These are phyloP conservation scores for Potamilus streckersoni DNA, from an alignment of 1,140 invertebrate species.

Conservation along the genomic window DNA sequence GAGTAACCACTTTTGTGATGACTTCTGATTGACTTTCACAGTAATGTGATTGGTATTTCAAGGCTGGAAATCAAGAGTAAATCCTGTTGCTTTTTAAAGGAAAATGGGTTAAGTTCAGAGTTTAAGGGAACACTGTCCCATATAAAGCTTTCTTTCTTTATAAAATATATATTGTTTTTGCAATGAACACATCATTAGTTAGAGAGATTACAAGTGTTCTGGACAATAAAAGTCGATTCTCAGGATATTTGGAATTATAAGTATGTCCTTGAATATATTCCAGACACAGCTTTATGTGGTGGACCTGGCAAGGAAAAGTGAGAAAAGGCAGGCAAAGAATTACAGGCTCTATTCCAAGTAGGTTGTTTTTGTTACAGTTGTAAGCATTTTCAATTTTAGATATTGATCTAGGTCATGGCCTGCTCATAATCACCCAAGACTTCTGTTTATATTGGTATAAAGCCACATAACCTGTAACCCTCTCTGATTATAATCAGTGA, in stretches of 20 bases:
- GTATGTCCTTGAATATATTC: slow-evolving; percentile 58
- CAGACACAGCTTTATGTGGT: slow-evolving; percentile 78
- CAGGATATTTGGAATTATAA: too few species aligned
- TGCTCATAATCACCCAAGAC: too few species aligned
- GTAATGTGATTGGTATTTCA: too few species aligned
- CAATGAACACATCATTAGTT: neutral
- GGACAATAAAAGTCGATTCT: slow-evolving; percentile 30
- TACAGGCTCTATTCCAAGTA: slow-evolving; percentile 63
- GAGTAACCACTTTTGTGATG: too few species aligned
- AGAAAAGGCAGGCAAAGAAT: slow-evolving; percentile 55
- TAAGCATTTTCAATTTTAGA: too few species aligned
- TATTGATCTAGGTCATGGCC: too few species aligned
- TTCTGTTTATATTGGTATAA: too few species aligned
- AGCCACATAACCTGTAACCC: too few species aligned
- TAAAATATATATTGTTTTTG: neutral
- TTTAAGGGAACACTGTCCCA: neutral
- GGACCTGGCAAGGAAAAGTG: slow-evolving; percentile 78
- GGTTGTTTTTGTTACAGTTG: slow-evolving; percentile 3
- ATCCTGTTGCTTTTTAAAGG: too few species aligned
- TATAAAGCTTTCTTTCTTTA: neutral
- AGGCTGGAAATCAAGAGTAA: too few species aligned
- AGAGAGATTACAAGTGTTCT: slow-evolving; percentile 9
- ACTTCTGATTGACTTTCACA: too few species aligned
- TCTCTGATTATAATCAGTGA: too few species aligned
- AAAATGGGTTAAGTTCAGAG: neutral